These are phyloP conservation scores for Lepetodrilus schrolli DNA, from an alignment of 2,888 invertebrate species.

Conservation along the genomic window DNA sequence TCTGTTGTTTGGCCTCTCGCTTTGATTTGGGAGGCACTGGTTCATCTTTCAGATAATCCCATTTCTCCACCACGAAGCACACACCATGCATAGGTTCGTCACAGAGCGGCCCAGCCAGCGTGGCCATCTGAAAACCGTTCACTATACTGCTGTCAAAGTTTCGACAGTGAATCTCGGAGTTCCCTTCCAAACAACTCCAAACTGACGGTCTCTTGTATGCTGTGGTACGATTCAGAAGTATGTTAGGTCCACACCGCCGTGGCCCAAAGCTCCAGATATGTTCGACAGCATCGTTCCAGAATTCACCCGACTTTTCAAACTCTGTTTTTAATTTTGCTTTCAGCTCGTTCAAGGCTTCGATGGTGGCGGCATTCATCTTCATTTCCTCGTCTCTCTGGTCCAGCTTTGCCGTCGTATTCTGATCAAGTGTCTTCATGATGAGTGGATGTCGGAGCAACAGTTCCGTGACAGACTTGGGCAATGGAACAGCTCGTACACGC, in stretches of 20 bases:
- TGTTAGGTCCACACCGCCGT: conserved; percentile 89
- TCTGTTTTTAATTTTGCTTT: conserved; percentile 80
- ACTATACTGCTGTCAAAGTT: conserved; percentile 79
- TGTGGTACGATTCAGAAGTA: conserved; percentile 87
- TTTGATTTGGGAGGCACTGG: not conserved
- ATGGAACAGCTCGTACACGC: conserved; percentile 84
- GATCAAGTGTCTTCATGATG: conserved; percentile 82
- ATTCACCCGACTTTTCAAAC: conserved; percentile 79
- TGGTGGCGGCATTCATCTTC: conserved; percentile 51
- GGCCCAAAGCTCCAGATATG: conserved; percentile 94
- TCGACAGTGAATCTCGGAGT: conserved; percentile 39
- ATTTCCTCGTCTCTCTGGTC: conserved; percentile 32
- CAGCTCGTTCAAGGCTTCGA: conserved; percentile 69
- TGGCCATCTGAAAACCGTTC: conserved; percentile 80
- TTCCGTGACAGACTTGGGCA: conserved; percentile 83
- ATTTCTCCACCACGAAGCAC: conserved; percentile 88
- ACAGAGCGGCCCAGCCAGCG: conserved; percentile 93
- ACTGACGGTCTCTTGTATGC: conserved; percentile 80
- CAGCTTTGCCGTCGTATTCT: conserved; percentile 5
- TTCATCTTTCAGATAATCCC: conserved; percentile 77
- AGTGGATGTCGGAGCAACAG: conserved; percentile 84
- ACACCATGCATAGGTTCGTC: conserved; percentile 98
- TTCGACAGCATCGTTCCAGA: conserved; percentile 75
- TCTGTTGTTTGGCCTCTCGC: not conserved
- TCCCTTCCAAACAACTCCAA: conserved; percentile 60